phyloP scores from a whole-genome alignment of 2,113 vertebrate species.

The Lathamus discolor region DNA sequence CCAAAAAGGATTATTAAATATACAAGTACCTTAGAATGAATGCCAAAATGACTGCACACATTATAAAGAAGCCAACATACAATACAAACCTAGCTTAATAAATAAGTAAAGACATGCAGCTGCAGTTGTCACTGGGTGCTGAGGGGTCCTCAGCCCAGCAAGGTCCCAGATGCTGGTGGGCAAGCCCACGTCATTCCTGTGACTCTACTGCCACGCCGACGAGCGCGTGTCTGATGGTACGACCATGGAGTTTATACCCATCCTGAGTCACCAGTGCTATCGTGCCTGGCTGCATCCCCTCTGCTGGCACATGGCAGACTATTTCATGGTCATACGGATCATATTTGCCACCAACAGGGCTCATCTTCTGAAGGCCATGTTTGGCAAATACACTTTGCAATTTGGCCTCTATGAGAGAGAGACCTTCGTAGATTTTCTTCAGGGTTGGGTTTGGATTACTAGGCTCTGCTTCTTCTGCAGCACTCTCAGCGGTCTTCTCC shows the following conservation, averaged over 20 bases:
- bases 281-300: slow-evolving; percentile 78
- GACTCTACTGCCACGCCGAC: slow-evolving; percentile 85
- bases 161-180: not conserved
- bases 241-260: slow-evolving; percentile 87
- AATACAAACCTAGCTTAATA: slow-evolving; percentile 71
- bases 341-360: slow-evolving; percentile 79
- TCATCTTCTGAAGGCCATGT: slow-evolving; percentile 87
- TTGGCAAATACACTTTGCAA: slow-evolving; percentile 84
- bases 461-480: slow-evolving; percentile 49
- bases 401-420: slow-evolving; percentile 78
- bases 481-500: slow-evolving; percentile 72
- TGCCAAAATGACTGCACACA: slow-evolving; percentile 47
- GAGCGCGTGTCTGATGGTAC: slow-evolving; percentile 84
- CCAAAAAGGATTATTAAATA: slow-evolving; percentile 51
- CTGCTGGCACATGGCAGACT: slow-evolving; percentile 81
- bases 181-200: slow-evolving; percentile 58
- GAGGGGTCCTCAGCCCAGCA: slow-evolving; percentile 13
- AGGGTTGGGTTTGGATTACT: slow-evolving; percentile 69
- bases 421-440: slow-evolving; percentile 73
- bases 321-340: slow-evolving; percentile 88
- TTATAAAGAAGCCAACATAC: slow-evolving; percentile 62
- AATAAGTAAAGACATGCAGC: slow-evolving; percentile 69
- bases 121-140: not conserved
- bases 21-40: slow-evolving; percentile 50
- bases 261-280: slow-evolving; percentile 82